Base-by-base conservation (phyloP, 2,888 invertebrate species). In the Dusona sp. region DNA sequence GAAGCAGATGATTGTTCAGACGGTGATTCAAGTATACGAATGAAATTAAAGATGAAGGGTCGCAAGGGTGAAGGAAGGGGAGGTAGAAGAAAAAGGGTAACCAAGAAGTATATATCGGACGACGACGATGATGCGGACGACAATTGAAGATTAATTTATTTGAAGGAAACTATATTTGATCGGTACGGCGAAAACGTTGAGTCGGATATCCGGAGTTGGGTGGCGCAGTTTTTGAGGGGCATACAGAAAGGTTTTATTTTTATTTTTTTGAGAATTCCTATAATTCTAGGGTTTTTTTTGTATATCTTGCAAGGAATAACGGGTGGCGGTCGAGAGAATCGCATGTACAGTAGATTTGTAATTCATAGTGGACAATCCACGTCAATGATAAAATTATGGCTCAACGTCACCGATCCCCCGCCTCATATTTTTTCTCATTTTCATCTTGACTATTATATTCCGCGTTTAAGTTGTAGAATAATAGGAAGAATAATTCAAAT, bases 41-140 rank as follows among this genome's bases (percentile, higher is more conserved):
- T 97, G 96, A 97, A 97, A 93, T 96, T 97, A 48, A 97, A 97
- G 93, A 92, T 97, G 82, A 97, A 96, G 90, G 95, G 95, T 48
- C 94, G 94, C 80, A 94, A 93, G 82, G 90, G 92, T 8, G 94
- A 94, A 79, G 95, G 95, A 89, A 94, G 94, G 79, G 95, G 95
- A 8, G 95, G 96, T 0, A 94, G 96, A 72, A 95, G 96, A 89
- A 95, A 95, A 89, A 95, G 96, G 89, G 95, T 95, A 78, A 93
- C 94, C 74, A 95, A 96, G 88, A 96, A 96, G 91, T 96, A 96
- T 92, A 95, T 96, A 89, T 96, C 96, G 4, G 95, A 95, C 57
- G 96, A 96, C 75, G 96, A 96, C 57, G 96, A 96, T 61, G 96
- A 96, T 85, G 96, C 95, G 78, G 96, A 96, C 86, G 95, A 96